Percentiles rank a stretch among this genome's conserved stretches.
phyloP scores from a whole-genome alignment of 92 coral and sea anemone genomes.

The Diadumene lineata region DNA sequence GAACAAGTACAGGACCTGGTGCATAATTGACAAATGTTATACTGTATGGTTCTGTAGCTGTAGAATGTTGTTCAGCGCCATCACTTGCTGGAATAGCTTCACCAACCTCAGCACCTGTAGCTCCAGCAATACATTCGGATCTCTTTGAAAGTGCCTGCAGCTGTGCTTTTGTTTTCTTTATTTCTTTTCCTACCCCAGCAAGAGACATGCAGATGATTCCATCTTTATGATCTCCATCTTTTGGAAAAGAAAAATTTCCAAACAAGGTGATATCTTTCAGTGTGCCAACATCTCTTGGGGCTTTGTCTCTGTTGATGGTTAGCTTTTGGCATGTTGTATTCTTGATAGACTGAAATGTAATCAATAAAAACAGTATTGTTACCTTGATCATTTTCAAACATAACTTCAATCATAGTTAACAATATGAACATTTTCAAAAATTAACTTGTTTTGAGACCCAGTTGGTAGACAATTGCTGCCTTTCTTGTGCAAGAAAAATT shows the following conservation, averaged over 20 bases:
- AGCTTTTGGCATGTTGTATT: slow-evolving; percentile 29
- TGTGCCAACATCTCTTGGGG: slow-evolving; percentile 31
- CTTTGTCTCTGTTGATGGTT: slow-evolving; percentile 10
- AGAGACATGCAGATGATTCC: slow-evolving; percentile 25
- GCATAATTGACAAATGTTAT: too few relatives aligned
- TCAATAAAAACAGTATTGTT: too few relatives aligned
- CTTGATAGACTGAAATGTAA: slow-evolving; percentile 22
- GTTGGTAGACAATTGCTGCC: too few relatives aligned
- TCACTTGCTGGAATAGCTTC: slow-evolving; percentile 10
- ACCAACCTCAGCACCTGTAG: slow-evolving; percentile 17
- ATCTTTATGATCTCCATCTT: slow-evolving; percentile 8
- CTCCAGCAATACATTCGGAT: slow-evolving; percentile 8
- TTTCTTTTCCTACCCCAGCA: slow-evolving; percentile 22
- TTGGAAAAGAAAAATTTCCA: slow-evolving; percentile 17
- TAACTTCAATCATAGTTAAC: too few relatives aligned
- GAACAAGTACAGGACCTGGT: not conserved
- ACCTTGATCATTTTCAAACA: too few relatives aligned
- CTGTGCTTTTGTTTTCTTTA: slow-evolving; percentile 15
- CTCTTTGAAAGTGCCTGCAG: not conserved
- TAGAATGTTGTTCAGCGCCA: slow-evolving; percentile 21
- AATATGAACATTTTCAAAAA: too few relatives aligned
- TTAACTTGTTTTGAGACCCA: too few relatives aligned
- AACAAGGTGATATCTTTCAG: slow-evolving; percentile 31
- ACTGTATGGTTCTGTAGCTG: slow-evolving; percentile 5
- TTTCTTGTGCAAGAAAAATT: too few relatives aligned